Base-by-base conservation (phyloP, 2,888 invertebrate genomes). In the Allacma fusca region DNA sequence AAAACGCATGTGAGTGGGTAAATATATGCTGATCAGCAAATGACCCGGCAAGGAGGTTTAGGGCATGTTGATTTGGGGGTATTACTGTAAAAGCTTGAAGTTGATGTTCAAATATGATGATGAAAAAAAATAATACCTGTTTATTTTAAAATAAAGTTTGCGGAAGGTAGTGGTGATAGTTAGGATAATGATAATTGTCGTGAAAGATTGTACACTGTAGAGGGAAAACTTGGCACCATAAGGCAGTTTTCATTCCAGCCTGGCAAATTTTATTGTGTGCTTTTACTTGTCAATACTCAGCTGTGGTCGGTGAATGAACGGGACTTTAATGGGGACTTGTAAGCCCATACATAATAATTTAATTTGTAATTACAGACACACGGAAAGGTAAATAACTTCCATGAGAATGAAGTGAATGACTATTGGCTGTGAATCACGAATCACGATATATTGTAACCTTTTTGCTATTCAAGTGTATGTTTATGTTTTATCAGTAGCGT, bases 231-330 rank as follows among this genome's bases (percentile, higher is more conserved):
- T 50, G 50, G 50, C 50, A 50, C 16, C 1, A 50, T 50, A n/a
- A 19, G 19, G 2, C 16, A 16, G 4, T 50, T n/a, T 50, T 50
- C 50, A 50, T n/a, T 50, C n/a, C 50, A 50, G n/a, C 50, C 7
- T 50, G 50, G 50, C 50, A n/a, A 50, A 50, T 2, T 16, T 50
- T 50, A n/a, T 50, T 13, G 4, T 16, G n/a, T 4, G 16, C 1
- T 50, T 9, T 19, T 50, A 34, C 9, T 34, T 34, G 34, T 50
- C 4, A 50, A n/a, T 19, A 50, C 7, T 50, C 50, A 50, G 50
- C 50, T 50, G 50, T 50, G 4, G 16, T 50, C 50, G 50, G 50
- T 50, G 50, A 50, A 50, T 50, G 50, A 50, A 50, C 50, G 50
- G 50, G n/a, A n/a, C 50, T 50, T 5, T 16, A 16, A 50, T 50